Evolutionary conservation across 2,888 invertebrate species (phyloP).

Genomic region (Biston stratarius): DNA sequence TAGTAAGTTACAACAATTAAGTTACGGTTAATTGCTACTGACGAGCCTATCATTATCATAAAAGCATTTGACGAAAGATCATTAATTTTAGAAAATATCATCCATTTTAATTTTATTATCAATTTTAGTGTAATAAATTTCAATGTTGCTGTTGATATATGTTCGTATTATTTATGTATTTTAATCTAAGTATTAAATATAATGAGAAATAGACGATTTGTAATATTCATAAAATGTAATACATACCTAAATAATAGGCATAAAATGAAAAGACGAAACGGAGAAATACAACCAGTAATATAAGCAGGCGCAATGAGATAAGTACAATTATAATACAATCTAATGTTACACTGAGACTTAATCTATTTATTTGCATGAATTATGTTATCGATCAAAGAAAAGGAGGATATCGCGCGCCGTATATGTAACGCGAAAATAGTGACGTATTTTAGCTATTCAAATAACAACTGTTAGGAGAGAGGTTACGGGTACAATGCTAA

Average conservation of each 20-base stretch:
- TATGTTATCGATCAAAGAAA: too few species aligned
- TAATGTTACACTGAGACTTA: constrained; percentile 34
- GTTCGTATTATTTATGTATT: constrained; percentile 71
- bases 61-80: neutral
- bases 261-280: constrained; percentile 55
- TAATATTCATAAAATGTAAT: constrained; percentile 49
- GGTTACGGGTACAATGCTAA: too few species aligned
- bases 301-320: constrained; percentile 47
- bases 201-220: constrained; percentile 56
- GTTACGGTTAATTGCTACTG: too few species aligned
- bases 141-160: constrained; percentile 58
- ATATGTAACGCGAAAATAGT: too few species aligned
- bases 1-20: too few species aligned
- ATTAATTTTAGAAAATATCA: constrained; percentile 16
- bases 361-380: constrained; percentile 41
- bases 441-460: too few species aligned
- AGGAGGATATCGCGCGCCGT: too few species aligned
- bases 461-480: too few species aligned
- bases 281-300: constrained; percentile 61
- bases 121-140: constrained; percentile 48
- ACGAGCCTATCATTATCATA: constrained; percentile 6
- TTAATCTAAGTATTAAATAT: constrained; percentile 62
- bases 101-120: constrained; percentile 17
- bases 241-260: constrained; percentile 51
- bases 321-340: constrained; percentile 54